phyloP scores from a whole-genome alignment of 1,140 invertebrate genomes.

The Drosophila sturtevanti region DNA sequence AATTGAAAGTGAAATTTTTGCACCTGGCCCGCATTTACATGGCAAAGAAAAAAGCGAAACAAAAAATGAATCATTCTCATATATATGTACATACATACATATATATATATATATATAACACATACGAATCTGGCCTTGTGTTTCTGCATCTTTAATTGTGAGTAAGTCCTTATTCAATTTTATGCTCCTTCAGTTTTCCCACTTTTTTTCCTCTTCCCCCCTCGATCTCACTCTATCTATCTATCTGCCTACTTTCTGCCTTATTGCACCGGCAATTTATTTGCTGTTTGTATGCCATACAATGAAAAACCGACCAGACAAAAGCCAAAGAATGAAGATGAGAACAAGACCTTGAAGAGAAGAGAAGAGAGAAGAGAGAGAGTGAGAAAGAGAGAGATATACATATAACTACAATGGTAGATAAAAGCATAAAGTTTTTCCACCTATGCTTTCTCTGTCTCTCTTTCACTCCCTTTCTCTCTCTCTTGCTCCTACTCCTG shows the following conservation, averaged over 20 bases:
- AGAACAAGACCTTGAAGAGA: neutral
- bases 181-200: neutral
- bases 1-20: constrained; percentile 3
- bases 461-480: neutral
- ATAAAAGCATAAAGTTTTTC: neutral
- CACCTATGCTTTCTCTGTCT: neutral
- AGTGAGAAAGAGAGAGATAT: too few relatives aligned
- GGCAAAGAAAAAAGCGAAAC: neutral
- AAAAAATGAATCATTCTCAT: neutral
- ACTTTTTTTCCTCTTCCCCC: too few relatives aligned
- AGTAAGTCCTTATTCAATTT: neutral
- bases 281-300: constrained; percentile 1
- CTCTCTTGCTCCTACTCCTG: too few relatives aligned
- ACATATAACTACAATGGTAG: neutral
- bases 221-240: neutral
- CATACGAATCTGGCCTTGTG: neutral
- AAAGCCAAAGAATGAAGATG: neutral
- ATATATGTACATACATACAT: too few relatives aligned
- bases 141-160: neutral
- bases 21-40: constrained; percentile 5
- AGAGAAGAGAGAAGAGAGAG: neutral
- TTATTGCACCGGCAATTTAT: constrained; percentile 14
- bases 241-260: constrained; percentile 10
- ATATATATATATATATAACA: too few relatives aligned
- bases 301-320: constrained; percentile 1